Percentiles rank a stretch among this genome's conserved stretches.
phyloP scores from a whole-genome alignment of 64 coral and sea anemone genomes.

The Platygyra sinensis region DNA sequence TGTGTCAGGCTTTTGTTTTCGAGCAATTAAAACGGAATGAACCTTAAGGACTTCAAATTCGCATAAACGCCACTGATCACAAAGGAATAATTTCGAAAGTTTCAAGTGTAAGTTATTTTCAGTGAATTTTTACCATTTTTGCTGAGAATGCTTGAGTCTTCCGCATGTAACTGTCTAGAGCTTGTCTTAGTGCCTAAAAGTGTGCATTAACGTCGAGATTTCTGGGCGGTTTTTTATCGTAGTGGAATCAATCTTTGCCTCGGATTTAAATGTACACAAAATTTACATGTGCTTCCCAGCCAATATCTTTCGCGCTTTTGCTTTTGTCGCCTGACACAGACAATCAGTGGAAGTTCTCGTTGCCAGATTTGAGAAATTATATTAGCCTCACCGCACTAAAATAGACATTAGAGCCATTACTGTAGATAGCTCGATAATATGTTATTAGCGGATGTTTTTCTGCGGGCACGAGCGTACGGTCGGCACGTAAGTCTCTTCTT shows the following conservation, averaged over 20 bases:
- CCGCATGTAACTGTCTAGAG: not conserved
- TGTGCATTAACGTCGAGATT: not conserved
- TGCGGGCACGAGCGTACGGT: not conserved
- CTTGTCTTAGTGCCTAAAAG: not conserved
- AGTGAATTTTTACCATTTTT: slow-evolving; percentile 14
- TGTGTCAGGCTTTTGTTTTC: slow-evolving; percentile 31
- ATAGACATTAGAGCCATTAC: slow-evolving; percentile 15
- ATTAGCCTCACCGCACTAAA: slow-evolving; percentile 18
- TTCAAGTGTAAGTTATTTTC: not conserved
- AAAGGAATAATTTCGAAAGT: not conserved
- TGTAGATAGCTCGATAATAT: not conserved
- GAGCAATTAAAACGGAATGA: slow-evolving; percentile 16
- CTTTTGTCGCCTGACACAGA: not conserved
- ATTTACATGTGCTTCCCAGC: not conserved
- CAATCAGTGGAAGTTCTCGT: not conserved
- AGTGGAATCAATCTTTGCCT: not conserved
- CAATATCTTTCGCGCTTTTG: not conserved
- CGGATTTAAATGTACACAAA: not conserved
- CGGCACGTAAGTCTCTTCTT: slow-evolving; percentile 1
- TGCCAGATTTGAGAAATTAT: slow-evolving; percentile 7
- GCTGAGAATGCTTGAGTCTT: not conserved
- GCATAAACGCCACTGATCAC: not conserved
- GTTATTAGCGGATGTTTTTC: slow-evolving; percentile 31
- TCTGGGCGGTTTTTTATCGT: not conserved
- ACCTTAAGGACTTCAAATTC: not conserved